phyloP scores from a whole-genome alignment of 1,140 invertebrate genomes.

The Mesaphorura yosii region DNA sequence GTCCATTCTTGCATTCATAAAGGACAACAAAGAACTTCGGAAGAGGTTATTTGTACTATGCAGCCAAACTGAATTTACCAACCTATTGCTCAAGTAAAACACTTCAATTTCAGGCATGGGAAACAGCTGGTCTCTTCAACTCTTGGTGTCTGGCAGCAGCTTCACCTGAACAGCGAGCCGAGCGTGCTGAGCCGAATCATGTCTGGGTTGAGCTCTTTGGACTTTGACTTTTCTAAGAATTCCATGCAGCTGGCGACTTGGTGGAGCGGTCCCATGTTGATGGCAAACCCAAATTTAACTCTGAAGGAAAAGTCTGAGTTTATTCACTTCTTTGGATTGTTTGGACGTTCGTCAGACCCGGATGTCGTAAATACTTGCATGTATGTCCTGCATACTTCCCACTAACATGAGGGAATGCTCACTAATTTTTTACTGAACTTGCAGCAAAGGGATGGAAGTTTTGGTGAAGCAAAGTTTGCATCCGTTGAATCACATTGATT shows the following conservation, averaged over 20 bases:
- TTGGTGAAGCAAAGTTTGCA: too few species aligned
- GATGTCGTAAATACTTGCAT: conserved; percentile 6
- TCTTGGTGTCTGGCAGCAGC: conserved; percentile 16
- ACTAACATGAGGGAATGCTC: too few species aligned
- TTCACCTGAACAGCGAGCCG: conserved; percentile 19
- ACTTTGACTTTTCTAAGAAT: conserved; percentile 11
- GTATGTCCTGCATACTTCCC: conserved; percentile 7
- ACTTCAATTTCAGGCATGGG: too few species aligned
- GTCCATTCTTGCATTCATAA: not conserved
- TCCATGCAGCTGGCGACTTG: conserved; percentile 14
- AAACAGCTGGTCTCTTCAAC: not conserved
- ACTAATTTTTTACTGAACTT: conserved; percentile 5
- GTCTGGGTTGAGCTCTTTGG: conserved; percentile 17
- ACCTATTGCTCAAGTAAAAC: not conserved
- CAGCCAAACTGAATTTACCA: not conserved
- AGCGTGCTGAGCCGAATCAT: conserved; percentile 12
- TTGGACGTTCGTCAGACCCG: conserved; percentile 13
- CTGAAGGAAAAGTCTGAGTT: conserved; percentile 22
- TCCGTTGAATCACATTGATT: too few species aligned
- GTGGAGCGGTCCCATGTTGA: conserved; percentile 18
- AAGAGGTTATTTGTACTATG: not conserved
- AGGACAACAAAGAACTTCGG: conserved; percentile 7
- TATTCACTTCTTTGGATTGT: conserved; percentile 15
- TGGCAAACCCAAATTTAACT: not conserved
- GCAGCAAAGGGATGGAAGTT: too few species aligned